Evolutionary conservation across 2,113 vertebrate species (phyloP).

Genomic region (Cololabis saira): DNA sequence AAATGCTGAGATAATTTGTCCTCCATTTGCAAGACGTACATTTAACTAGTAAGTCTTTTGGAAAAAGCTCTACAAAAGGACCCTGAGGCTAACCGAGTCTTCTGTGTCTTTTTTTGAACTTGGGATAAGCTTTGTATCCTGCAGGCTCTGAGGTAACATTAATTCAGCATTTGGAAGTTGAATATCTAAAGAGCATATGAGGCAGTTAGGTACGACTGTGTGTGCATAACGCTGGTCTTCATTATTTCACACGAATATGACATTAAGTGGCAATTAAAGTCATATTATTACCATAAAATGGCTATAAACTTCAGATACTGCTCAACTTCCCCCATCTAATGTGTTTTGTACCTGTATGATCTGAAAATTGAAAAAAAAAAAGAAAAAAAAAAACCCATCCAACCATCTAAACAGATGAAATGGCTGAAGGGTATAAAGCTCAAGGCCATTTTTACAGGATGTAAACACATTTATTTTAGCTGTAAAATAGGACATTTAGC

Average conservation of each 20-base stretch:
- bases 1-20: slow-evolving; percentile 28
- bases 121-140: neutral
- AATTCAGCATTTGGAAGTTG: neutral
- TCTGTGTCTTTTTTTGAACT: slow-evolving; percentile 1
- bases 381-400: no score
- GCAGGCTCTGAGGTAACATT: neutral
- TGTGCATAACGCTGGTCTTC: neutral
- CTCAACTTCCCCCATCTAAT: no score
- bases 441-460: neutral
- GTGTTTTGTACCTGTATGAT: no score
- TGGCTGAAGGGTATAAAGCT: no score
- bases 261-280: neutral
- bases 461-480: neutral
- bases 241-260: neutral
- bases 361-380: no score
- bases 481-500: neutral
- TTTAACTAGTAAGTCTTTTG: slow-evolving; percentile 14
- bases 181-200: neutral
- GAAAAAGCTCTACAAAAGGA: slow-evolving; percentile 19
- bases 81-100: neutral
- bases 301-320: no score
- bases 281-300: no score
- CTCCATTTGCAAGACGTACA: slow-evolving; percentile 25
- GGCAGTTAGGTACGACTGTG: neutral
- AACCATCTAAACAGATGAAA: no score